Evolutionary conservation across 2,113 vertebrate genomes (phyloP).

Genomic region (Oryzias woworae): DNA sequence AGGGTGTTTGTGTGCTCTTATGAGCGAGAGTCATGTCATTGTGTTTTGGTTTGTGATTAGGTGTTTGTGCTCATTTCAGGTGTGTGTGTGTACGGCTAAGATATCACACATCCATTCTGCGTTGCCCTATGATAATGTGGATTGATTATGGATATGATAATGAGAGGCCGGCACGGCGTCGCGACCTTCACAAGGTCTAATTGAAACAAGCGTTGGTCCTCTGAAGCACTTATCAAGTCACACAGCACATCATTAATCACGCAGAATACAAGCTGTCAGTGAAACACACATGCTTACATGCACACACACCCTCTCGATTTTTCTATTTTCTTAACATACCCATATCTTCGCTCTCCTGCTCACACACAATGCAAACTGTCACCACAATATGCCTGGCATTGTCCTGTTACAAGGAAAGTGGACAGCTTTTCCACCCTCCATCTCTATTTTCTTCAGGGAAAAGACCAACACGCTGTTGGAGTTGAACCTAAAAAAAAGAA

Average conservation of each 20-base stretch:
- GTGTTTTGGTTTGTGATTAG: slow-evolving; percentile 77
- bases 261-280: slow-evolving; percentile 87
- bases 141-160: slow-evolving; percentile 95
- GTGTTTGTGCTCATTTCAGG: slow-evolving; percentile 37
- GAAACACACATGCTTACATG: slow-evolving; percentile 48
- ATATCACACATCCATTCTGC: slow-evolving; percentile 75
- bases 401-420: slow-evolving; percentile 90
- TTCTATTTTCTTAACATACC: slow-evolving; percentile 59
- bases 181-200: slow-evolving; percentile 98
- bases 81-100: slow-evolving; percentile 61
- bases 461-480: slow-evolving; percentile 63
- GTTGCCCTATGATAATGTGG: slow-evolving; percentile 97
- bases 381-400: slow-evolving; percentile 91
- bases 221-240: slow-evolving; percentile 99
- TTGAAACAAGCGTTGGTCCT: slow-evolving; percentile 99
- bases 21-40: slow-evolving; percentile 74
- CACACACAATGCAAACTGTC: slow-evolving; percentile 86
- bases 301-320: slow-evolving; percentile 38
- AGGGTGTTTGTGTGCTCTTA: slow-evolving; percentile 70
- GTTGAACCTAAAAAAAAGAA: slow-evolving; percentile 45
- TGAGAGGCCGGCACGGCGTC: slow-evolving; percentile 95
- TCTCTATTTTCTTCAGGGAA: slow-evolving; percentile 68
- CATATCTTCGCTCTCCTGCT: slow-evolving; percentile 35
- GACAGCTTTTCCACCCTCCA: slow-evolving; percentile 76
- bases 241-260: slow-evolving; percentile 99